A percentile compares a stretch with the other conserved stretches of the same genome.
Conservation (phyloP, 2,888 invertebrate genomes). For the Geotrupes spiniger region DNA sequence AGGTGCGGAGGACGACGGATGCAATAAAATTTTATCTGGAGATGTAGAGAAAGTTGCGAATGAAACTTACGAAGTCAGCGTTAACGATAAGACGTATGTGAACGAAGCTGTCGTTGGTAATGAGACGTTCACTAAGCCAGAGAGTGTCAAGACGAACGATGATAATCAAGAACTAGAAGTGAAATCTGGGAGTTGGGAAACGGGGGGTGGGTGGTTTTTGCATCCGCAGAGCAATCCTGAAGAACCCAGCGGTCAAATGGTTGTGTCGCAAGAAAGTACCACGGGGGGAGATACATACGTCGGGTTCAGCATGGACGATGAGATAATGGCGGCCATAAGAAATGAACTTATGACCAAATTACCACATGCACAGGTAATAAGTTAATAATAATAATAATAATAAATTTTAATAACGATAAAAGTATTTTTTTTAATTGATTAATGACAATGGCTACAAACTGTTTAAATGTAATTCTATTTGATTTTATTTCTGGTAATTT, state of each 20-base stretch:
- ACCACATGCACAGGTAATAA: slow-evolving; percentile 61
- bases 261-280: slow-evolving; percentile 27
- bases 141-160: no score
- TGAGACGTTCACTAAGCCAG: no score
- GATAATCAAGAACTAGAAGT: no score
- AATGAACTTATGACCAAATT: slow-evolving; percentile 69
- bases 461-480: not conserved
- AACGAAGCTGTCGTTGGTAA: not conserved
- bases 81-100: slow-evolving; percentile 13
- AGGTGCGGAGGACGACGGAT: not conserved
- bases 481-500: not conserved
- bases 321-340: slow-evolving; percentile 67
- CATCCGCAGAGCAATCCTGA: slow-evolving; percentile 46
- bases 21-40: not conserved
- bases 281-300: slow-evolving; percentile 52
- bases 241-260: slow-evolving; percentile 41
- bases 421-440: slow-evolving; percentile 1
- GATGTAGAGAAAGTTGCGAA: not conserved
- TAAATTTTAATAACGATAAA: slow-evolving; percentile 5
- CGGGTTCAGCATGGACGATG: slow-evolving; percentile 63
- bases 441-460: not conserved
- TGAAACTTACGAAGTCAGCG: no score
- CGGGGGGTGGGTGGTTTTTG: slow-evolving; percentile 49
- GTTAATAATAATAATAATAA: no score
- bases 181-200: slow-evolving; percentile 32